Base-by-base conservation (phyloP, 1,140 invertebrate genomes). In the Drosophila parabipectinata region DNA sequence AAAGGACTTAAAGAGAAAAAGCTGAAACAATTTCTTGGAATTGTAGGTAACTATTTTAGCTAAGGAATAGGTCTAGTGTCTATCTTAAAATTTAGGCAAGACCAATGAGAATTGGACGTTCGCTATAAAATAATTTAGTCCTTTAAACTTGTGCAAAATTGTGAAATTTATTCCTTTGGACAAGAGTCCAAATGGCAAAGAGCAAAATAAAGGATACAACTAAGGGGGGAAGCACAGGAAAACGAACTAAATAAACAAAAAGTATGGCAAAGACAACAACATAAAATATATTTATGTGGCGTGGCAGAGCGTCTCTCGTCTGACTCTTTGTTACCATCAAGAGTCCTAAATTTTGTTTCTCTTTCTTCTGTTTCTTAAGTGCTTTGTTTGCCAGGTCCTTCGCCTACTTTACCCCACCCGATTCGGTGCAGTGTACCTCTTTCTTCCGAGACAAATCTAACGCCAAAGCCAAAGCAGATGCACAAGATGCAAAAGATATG, bases 241-340 rank as follows among this genome's bases (percentile, higher is more conserved):
- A 69, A 51, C n/a, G 63, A 50, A 57, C 66, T 68, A 52, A 69
- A 56, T 57, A 71, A 76, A 56, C 69, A 58, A 61, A 74, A 81
- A 75, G 78, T 68, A 78, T 71, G 61, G 73, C 68, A 85, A 87
- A 71, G 78, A 77, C 61, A 81, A 72, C 69, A 82, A 62, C 69
- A 85, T 85, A 87, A 82, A 85, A 87, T 75, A 82, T 85, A 85
- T 85, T 82, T 85, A 82, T 85, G 83, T 85, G 71, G 57, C 74
- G 74, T 77, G 64, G 82, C 78, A 88, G 71, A 69, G 67, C 24
- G 56, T 32, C 52, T 21, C 48, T 15, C 24, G 32, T 9, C 69
- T 50, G n/a, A 9, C 24, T 77, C 64, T 85, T 66, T 87, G 74
- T 58, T 72, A 68, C 73, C 74, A 74, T 80, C 81, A 61, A 50